These are phyloP conservation scores for Drosophila heteroneura DNA, from an alignment of 2,888 invertebrate genomes.

Conservation along the genomic window DNA sequence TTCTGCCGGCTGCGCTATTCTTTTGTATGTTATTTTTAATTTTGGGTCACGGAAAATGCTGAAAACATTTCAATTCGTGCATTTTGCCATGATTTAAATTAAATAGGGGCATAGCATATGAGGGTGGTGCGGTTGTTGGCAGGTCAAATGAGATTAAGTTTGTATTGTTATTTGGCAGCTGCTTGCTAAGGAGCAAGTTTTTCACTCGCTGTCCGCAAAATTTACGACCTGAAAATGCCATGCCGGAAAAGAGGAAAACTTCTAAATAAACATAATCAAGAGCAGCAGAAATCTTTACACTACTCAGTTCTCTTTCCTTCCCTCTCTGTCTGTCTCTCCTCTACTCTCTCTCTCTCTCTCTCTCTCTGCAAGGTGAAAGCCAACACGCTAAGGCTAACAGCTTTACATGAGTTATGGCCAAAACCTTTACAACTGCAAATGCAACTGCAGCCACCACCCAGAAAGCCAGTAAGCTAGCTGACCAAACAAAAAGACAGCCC, in stretches of 20 bases:
- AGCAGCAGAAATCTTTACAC: constrained; percentile 16
- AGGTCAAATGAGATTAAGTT: constrained; percentile 40
- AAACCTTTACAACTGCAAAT: constrained; percentile 16
- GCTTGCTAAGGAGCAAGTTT: constrained; percentile 31
- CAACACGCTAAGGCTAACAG: constrained; percentile 11
- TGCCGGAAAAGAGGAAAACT: constrained; percentile 31
- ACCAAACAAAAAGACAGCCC: constrained; percentile 19
- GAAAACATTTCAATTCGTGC: constrained; percentile 13
- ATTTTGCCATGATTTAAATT: constrained; percentile 5
- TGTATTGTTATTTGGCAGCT: constrained; percentile 38
- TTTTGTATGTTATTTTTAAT: constrained; percentile 7
- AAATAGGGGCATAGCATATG: not conserved
- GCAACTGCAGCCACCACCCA: constrained; percentile 5
- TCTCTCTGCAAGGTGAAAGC: constrained; percentile 29
- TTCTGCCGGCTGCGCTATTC: constrained; percentile 13
- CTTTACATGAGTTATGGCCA: constrained; percentile 33
- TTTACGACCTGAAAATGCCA: constrained; percentile 37
- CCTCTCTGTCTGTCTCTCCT: not conserved
- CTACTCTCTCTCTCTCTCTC: not conserved
- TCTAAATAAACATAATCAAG: constrained; percentile 48
- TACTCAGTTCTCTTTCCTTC: not conserved
- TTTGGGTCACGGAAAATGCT: constrained; percentile 39
- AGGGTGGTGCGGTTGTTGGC: not conserved
- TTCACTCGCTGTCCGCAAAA: constrained; percentile 7
- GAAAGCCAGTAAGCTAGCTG: constrained; percentile 15